Percentiles rank a stretch among this genome's conserved stretches.
phyloP scores from a whole-genome alignment of 2,113 vertebrate species.

The Archilochus colubris region DNA sequence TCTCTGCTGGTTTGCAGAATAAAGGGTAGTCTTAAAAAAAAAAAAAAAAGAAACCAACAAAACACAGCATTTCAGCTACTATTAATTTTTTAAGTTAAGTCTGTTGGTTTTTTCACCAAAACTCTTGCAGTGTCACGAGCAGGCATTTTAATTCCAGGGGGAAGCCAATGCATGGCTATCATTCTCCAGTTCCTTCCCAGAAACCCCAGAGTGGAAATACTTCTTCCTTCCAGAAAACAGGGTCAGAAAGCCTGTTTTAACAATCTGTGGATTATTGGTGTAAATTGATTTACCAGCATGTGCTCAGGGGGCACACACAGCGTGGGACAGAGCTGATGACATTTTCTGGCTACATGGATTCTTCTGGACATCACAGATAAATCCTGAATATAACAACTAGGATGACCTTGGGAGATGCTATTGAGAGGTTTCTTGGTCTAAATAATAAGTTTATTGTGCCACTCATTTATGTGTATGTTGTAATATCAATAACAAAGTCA shows the following conservation, averaged over 20 bases:
- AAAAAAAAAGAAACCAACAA: too few relatives aligned
- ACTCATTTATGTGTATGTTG: not conserved
- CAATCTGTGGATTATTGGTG: not conserved
- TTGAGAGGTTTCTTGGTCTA: not conserved
- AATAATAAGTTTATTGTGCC: not conserved
- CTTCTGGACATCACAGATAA: not conserved
- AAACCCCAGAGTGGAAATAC: not conserved
- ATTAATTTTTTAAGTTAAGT: not conserved
- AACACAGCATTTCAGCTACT: not conserved
- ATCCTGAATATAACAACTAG: not conserved
- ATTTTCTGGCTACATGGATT: not conserved
- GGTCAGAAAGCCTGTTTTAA: not conserved
- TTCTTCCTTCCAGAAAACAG: not conserved
- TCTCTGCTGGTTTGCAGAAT: not conserved
- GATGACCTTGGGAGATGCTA: not conserved
- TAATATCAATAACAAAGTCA: not conserved
- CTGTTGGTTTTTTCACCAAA: not conserved
- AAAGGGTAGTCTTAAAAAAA: not conserved
- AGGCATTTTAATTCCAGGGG: not conserved
- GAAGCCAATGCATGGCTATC: not conserved
- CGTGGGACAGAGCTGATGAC: not conserved
- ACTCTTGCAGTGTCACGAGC: not conserved
- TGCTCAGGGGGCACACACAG: accelerated
- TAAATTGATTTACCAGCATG: accelerated
- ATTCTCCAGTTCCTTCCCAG: not conserved